A percentile compares a stretch with the other conserved stretches of the same genome.
Evolutionary conservation across 2,113 vertebrate species (phyloP).

Genomic region (Cathartes aura): DNA sequence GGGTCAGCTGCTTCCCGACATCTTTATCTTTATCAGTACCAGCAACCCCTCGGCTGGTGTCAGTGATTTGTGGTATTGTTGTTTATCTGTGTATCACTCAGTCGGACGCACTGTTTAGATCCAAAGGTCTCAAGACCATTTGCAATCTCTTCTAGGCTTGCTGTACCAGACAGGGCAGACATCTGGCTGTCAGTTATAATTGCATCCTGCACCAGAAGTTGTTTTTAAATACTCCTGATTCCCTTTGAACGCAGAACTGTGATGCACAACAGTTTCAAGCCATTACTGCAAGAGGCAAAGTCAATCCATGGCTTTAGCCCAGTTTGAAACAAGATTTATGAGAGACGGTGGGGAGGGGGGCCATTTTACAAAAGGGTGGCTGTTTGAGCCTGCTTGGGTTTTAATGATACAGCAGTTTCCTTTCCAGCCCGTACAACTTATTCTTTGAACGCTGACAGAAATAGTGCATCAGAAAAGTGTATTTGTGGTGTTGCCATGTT

Average conservation of each 20-base stretch:
- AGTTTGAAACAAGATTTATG: conserved; percentile 81
- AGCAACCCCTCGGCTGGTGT: not conserved
- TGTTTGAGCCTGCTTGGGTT: conserved; percentile 62
- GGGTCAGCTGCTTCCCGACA: conserved; percentile 26
- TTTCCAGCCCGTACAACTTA: conserved; percentile 49
- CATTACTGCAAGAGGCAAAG: conserved; percentile 70
- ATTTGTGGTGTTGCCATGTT: conserved; percentile 78
- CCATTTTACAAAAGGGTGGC: conserved; percentile 69
- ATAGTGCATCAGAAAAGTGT: conserved; percentile 75
- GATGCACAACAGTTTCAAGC: conserved; percentile 76
- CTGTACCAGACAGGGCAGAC: conserved; percentile 76
- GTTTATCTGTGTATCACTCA: conserved; percentile 74
- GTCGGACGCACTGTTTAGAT: conserved; percentile 68
- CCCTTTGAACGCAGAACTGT: conserved; percentile 74
- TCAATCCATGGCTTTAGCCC: conserved; percentile 64
- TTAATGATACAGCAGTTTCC: conserved; percentile 83
- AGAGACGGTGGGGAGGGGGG: conserved; percentile 32
- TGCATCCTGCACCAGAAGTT: conserved; percentile 83
- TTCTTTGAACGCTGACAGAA: conserved; percentile 79
- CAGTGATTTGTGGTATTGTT: conserved; percentile 71
- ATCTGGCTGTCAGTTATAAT: conserved; percentile 85
- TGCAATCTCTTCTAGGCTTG: conserved; percentile 75
- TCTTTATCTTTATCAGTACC: conserved; percentile 67
- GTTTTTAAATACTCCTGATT: conserved; percentile 78
- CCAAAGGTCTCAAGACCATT: conserved; percentile 73